phyloP scores from a whole-genome alignment of 2,113 vertebrate species.

The Austrofundulus limnaeus region DNA sequence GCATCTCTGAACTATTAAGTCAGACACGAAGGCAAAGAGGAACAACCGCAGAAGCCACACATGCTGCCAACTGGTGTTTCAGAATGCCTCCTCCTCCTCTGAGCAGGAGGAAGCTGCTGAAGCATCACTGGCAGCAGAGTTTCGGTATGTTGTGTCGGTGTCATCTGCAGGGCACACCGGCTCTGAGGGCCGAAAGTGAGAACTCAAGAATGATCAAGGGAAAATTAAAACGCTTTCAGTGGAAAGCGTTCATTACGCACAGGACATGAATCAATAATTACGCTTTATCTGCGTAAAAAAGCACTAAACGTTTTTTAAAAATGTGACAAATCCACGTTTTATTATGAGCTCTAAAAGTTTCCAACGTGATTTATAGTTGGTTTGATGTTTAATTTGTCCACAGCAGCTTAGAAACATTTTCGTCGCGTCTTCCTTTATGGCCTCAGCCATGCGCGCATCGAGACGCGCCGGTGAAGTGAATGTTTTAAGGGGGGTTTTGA shows the following conservation, averaged over 20 bases:
- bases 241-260: background rate
- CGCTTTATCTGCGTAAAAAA: background rate
- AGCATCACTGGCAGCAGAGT: constrained; percentile 23
- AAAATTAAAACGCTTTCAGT: background rate
- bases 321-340: too few species aligned
- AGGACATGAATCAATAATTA: background rate
- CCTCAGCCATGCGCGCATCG: constrained; percentile 28
- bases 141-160: constrained; percentile 51
- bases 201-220: constrained; percentile 43
- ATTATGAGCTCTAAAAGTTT: too few species aligned
- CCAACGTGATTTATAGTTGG: too few species aligned
- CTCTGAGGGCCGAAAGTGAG: constrained; percentile 37
- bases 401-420: background rate
- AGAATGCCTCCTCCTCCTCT: constrained; percentile 39
- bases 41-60: constrained; percentile 71
- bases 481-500: constrained; percentile 56
- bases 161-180: constrained; percentile 69
- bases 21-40: constrained; percentile 71
- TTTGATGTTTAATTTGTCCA: background rate
- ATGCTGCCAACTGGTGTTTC: constrained; percentile 74
- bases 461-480: constrained; percentile 50
- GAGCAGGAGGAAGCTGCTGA: constrained; percentile 42
- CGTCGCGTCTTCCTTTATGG: background rate
- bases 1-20: constrained; percentile 79
- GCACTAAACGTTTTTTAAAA: too few species aligned